These are phyloP conservation scores for Caprella mutica DNA, from an alignment of 2,888 invertebrate genomes.

Conservation along the genomic window DNA sequence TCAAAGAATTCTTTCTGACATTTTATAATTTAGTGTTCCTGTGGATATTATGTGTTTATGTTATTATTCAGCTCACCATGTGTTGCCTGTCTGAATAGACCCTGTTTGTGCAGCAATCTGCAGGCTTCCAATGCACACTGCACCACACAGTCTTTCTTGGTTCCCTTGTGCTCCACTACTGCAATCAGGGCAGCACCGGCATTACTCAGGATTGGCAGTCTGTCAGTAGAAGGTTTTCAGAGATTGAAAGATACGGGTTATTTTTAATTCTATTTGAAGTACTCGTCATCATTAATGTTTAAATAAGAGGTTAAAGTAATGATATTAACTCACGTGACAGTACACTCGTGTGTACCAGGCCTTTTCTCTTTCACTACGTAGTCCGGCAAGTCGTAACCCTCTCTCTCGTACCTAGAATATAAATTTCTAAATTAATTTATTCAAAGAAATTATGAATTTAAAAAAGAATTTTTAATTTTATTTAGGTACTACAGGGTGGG, in stretches of 20 bases:
- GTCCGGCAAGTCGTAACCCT: conserved; percentile 64
- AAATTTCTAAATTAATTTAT: no score
- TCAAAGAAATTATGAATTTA: no score
- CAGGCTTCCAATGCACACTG: conserved; percentile 94
- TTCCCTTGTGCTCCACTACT: conserved; percentile 71
- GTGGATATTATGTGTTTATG: no score
- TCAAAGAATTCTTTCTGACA: no score
- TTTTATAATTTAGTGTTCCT: no score
- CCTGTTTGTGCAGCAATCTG: conserved; percentile 72
- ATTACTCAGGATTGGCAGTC: conserved; percentile 69
- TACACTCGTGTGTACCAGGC: conserved; percentile 64
- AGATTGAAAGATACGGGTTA: not conserved
- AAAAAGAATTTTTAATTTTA: no score
- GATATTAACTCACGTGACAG: conserved; percentile 29
- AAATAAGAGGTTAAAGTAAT: no score
- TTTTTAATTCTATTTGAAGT: not conserved
- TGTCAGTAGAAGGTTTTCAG: no score
- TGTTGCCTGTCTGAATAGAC: conserved; percentile 69
- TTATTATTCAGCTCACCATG: conserved; percentile 60
- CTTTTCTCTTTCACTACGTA: conserved; percentile 80
- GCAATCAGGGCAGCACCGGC: conserved; percentile 65
- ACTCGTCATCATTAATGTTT: no score
- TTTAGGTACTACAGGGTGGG: no score
- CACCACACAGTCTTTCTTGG: conserved; percentile 85
- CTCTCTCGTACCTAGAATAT: conserved; percentile 93